Conservation (phyloP, 2,888 invertebrate genomes). For the Cynaeus angustus region DNA sequence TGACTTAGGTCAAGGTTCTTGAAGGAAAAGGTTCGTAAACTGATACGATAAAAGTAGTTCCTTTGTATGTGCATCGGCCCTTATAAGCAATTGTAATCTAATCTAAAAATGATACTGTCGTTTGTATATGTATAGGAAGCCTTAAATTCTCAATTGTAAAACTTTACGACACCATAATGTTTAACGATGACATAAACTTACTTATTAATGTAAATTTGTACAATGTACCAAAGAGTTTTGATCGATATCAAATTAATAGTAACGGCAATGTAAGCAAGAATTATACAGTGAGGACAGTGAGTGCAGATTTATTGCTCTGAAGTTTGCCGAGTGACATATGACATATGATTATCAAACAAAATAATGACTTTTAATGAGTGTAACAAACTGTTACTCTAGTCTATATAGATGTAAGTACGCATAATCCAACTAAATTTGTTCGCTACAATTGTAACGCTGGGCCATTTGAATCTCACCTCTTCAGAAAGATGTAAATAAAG, state of each 20-base stretch:
- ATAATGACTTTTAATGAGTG: too few relatives aligned
- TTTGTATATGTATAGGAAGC: conserved; percentile 7
- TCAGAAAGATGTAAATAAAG: too few relatives aligned
- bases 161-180: conserved; percentile 29
- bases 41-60: conserved; percentile 35
- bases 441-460: too few relatives aligned
- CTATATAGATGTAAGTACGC: too few relatives aligned
- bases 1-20: conserved; percentile 12
- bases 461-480: too few relatives aligned
- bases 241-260: conserved; percentile 20
- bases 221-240: background rate
- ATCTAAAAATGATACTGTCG: conserved; percentile 23
- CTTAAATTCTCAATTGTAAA: conserved; percentile 31
- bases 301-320: too few relatives aligned
- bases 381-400: too few relatives aligned
- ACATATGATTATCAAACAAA: too few relatives aligned
- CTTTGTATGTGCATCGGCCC: conserved; percentile 13
- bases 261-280: background rate
- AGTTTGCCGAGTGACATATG: too few relatives aligned
- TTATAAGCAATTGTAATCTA: conserved; percentile 29
- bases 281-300: background rate
- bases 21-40: conserved; percentile 24
- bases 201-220: conserved; percentile 4
- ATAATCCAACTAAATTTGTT: too few relatives aligned
- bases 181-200: conserved; percentile 22